These are phyloP conservation scores for Boleophthalmus pectinirostris DNA, from an alignment of 2,113 vertebrate species.

Conservation along the genomic window DNA sequence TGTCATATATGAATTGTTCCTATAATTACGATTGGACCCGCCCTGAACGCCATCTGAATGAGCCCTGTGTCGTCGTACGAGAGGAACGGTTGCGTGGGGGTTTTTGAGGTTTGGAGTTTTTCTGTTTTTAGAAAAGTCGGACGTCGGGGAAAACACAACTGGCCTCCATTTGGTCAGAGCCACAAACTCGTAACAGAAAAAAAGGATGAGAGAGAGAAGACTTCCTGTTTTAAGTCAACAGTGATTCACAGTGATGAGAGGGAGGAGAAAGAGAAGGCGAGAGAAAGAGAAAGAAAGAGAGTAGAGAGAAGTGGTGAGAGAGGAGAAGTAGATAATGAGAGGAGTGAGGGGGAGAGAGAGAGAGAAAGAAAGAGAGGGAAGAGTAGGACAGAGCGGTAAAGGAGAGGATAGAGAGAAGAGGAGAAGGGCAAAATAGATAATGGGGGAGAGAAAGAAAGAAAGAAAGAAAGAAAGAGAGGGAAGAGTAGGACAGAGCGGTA, in stretches of 20 bases:
- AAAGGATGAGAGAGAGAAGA: conserved; percentile 56
- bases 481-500: not conserved
- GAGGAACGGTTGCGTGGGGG: conserved; percentile 78
- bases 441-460: not conserved
- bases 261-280: conserved; percentile 46
- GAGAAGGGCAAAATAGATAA: too few relatives aligned
- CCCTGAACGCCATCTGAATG: conserved; percentile 7
- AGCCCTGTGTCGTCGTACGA: conserved; percentile 30
- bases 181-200: conserved; percentile 67
- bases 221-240: conserved; percentile 75
- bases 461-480: too few relatives aligned
- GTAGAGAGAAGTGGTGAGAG: conserved; percentile 26
- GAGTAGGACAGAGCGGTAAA: too few relatives aligned
- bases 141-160: conserved; percentile 57
- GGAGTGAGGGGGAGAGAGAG: not conserved
- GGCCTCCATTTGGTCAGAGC: conserved; percentile 47
- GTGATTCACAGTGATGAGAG: conserved; percentile 63
- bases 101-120: conserved; percentile 59
- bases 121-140: conserved; percentile 73
- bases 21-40: not conserved
- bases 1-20: not conserved
- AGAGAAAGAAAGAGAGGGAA: too few relatives aligned
- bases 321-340: too few relatives aligned
- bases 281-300: conserved; percentile 45
- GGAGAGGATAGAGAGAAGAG: too few relatives aligned